Evolutionary conservation across 2,888 invertebrate species (phyloP).

Genomic region (Heliconius hortense): DNA sequence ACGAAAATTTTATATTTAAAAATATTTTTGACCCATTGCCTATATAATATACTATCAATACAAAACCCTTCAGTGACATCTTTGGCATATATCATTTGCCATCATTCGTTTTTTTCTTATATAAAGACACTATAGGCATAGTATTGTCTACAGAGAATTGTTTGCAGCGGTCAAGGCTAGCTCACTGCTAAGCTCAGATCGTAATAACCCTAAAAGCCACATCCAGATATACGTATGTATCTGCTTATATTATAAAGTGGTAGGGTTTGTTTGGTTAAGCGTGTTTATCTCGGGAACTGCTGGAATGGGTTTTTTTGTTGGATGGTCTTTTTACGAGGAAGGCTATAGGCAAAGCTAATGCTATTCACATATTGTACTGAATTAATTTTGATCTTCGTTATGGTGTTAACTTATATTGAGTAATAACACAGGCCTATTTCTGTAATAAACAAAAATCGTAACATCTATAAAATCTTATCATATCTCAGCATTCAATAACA

Average conservation of each 20-base stretch:
- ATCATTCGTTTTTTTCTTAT: neutral
- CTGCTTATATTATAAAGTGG: neutral
- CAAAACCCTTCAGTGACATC: too few species aligned
- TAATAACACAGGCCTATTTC: too few species aligned
- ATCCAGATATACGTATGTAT: neutral
- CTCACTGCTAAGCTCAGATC: neutral
- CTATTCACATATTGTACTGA: too few species aligned
- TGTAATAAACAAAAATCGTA: too few species aligned
- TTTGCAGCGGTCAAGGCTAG: slow-evolving; percentile 21
- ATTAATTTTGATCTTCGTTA: too few species aligned
- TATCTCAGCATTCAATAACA: neutral
- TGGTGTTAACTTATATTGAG: too few species aligned
- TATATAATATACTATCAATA: too few species aligned
- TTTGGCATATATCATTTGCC: neutral
- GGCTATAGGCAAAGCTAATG: neutral
- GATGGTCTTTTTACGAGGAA: neutral
- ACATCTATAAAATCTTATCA: too few species aligned
- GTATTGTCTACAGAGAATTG: slow-evolving; percentile 2
- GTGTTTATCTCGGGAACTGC: neutral
- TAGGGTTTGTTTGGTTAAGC: too few species aligned
- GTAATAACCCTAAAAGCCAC: slow-evolving; percentile 18
- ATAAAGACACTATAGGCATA: neutral
- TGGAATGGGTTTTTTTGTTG: neutral
- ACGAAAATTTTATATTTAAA: too few species aligned
- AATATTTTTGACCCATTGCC: too few species aligned